Conservation (phyloP, 2,888 invertebrate species). For the Cheilosia soror region DNA sequence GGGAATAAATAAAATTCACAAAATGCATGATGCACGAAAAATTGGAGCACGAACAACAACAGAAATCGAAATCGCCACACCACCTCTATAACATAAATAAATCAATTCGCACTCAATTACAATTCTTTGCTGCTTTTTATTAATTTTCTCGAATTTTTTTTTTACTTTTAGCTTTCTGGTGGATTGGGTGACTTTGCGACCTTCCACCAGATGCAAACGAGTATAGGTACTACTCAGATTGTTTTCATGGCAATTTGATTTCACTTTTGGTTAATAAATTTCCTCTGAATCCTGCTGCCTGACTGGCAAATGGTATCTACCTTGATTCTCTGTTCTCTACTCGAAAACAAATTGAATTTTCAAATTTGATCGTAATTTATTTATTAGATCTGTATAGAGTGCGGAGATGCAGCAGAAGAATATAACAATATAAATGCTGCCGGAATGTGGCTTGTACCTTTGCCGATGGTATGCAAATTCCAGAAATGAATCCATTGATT, state of each 20-base stretch:
- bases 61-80: slow-evolving; percentile 63
- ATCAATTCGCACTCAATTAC: slow-evolving; percentile 77
- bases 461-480: slow-evolving; percentile 73
- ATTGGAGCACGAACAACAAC: slow-evolving; percentile 75
- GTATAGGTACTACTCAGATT: background rate
- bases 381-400: slow-evolving; percentile 62
- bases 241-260: slow-evolving; percentile 53
- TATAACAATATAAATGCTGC: slow-evolving; percentile 9
- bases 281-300: slow-evolving; percentile 23
- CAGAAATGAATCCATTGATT: slow-evolving; percentile 70
- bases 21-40: slow-evolving; percentile 74
- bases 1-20: slow-evolving; percentile 71
- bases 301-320: slow-evolving; percentile 4
- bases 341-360: slow-evolving; percentile 73
- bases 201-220: slow-evolving; percentile 17
- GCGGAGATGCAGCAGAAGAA: background rate
- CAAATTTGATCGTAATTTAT: slow-evolving; percentile 76
- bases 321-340: background rate
- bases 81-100: slow-evolving; percentile 74
- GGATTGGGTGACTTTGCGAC: slow-evolving; percentile 52
- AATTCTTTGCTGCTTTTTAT: slow-evolving; percentile 74
- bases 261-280: slow-evolving; percentile 73
- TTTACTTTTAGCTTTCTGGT: slow-evolving; percentile 1
- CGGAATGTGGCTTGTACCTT: slow-evolving; percentile 36
- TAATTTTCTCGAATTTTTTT: slow-evolving; percentile 67